Percentiles rank a stretch among this genome's conserved stretches.
Evolutionary conservation across 2,113 vertebrate genomes (phyloP).

Genomic region (Clinocottus analis): DNA sequence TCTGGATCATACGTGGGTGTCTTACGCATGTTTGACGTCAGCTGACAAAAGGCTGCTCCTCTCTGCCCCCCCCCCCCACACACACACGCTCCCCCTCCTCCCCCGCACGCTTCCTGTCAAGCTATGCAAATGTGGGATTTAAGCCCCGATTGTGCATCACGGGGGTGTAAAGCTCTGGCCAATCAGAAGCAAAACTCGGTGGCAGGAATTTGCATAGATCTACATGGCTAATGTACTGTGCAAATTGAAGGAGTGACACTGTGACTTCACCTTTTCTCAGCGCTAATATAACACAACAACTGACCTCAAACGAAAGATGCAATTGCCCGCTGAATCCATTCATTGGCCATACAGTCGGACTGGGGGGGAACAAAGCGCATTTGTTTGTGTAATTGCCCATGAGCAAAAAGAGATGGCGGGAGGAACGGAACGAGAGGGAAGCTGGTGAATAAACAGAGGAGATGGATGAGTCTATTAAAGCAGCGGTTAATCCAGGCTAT

Average conservation of each 20-base stretch:
- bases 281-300: slow-evolving; percentile 55
- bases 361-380: slow-evolving; percentile 73
- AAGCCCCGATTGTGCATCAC: slow-evolving; percentile 38
- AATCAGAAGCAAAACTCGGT: slow-evolving; percentile 56
- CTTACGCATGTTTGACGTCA: slow-evolving; percentile 65
- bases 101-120: slow-evolving; percentile 35
- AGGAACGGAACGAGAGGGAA: slow-evolving; percentile 30
- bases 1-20: slow-evolving; percentile 29
- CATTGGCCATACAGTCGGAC: slow-evolving; percentile 49
- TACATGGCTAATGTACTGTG: slow-evolving; percentile 70
- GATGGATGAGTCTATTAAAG: slow-evolving; percentile 79
- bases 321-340: slow-evolving; percentile 62
- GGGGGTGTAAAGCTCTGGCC: slow-evolving; percentile 41
- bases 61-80: slow-evolving; percentile 13
- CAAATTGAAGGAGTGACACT: slow-evolving; percentile 64
- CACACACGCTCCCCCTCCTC: too few relatives aligned
- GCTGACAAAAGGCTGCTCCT: slow-evolving; percentile 8
- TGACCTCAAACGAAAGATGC: slow-evolving; percentile 66
- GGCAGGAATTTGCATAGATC: slow-evolving; percentile 76
- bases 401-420: slow-evolving; percentile 59
- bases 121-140: slow-evolving; percentile 58
- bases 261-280: slow-evolving; percentile 59
- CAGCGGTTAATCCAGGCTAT: slow-evolving; percentile 74
- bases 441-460: slow-evolving; percentile 74
- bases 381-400: slow-evolving; percentile 82